Conservation (phyloP, 2,113 vertebrate species). For the Alethe castanea region DNA sequence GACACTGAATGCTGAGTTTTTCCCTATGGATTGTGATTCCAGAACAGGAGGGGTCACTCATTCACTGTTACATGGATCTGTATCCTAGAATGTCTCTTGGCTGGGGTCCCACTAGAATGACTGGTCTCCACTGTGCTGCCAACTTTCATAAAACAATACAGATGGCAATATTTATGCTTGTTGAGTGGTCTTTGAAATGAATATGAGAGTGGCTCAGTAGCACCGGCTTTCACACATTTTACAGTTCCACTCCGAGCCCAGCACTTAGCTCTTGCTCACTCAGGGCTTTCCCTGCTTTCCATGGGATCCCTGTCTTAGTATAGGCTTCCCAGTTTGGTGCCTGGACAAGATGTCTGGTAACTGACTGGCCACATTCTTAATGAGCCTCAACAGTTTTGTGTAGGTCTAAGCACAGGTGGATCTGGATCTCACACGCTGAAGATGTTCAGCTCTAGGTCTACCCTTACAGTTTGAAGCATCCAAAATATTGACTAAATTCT, state of each 20-base stretch:
- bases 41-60: neutral
- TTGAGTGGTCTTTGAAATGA: conserved; percentile 34
- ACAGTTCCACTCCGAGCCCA: neutral
- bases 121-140: conserved; percentile 5
- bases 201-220: neutral
- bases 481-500: neutral
- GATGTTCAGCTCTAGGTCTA: neutral
- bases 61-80: neutral
- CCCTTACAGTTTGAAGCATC: neutral
- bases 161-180: conserved; percentile 31
- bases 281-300: neutral
- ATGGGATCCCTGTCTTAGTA: neutral
- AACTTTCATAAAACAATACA: conserved; percentile 29
- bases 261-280: neutral
- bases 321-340: neutral
- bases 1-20: neutral
- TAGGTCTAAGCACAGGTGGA: neutral
- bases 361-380: neutral
- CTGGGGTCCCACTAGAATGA: neutral
- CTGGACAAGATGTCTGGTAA: neutral
- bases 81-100: conserved; percentile 14
- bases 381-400: neutral
- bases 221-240: neutral
- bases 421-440: neutral
- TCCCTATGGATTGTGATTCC: neutral